Base-by-base conservation (phyloP, 2,888 invertebrate genomes). In the Amiota communis region DNA sequence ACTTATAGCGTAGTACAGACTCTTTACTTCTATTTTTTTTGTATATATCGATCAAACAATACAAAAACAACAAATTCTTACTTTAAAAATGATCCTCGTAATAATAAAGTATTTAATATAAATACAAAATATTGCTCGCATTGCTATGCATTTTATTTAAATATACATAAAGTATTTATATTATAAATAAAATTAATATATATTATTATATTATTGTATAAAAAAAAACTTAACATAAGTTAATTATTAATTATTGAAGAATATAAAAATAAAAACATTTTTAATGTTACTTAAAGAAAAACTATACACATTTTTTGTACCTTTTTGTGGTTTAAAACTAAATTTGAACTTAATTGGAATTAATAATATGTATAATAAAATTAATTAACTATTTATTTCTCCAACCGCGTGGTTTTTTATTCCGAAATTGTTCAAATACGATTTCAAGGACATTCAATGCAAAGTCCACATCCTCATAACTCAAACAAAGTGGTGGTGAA, bases 401-500 rank as follows among this genome's bases (percentile, higher is more conserved):
- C 88, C 88, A 89, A 74, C 83, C 86, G 53, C 89, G 83, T 48
- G 80, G 79, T 46, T 78, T 81, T 73, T 89, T 89, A 20, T 78
- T 80, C 75, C 85, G 78, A 72, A 88, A 81, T 46, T 81, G 79
- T 10, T 77, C 74, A 9, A 89, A 81, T 53, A 83, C 86, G 4
- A 79, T 82, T 65, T 86, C 87, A 71, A 96, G 87, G 17, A 93
- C 93, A 20, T 91, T 91, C 12, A 95, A 87, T 0, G 94, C 91
- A 81, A 94, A 95, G 87, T 97, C 95, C 0, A 93, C 96, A 90
- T 98, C 97, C 69, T 93, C 93, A 88, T 93, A 94, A 10, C 93
- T 95, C 73, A 98, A 92, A 88, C 98, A 98, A 95, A 99, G 95
- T 0, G 99, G 98, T 13, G 99, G 99, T 87, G 97, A 96, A 76